Conservation (phyloP, 1,140 invertebrate genomes). For the Drosophila persimilis region DNA sequence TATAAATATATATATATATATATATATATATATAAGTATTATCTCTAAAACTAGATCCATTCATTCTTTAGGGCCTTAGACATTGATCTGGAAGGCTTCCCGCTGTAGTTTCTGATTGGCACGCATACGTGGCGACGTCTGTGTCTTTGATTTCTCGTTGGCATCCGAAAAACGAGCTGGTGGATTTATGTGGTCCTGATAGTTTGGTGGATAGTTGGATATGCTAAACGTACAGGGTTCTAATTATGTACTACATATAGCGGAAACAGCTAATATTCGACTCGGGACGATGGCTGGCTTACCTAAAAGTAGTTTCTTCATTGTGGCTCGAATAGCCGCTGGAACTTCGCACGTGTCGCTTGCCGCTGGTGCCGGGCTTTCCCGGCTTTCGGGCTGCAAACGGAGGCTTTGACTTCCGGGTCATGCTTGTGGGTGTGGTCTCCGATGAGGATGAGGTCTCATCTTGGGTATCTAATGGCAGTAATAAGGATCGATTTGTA, state of each 20-base stretch:
- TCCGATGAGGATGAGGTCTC: conserved; percentile 89
- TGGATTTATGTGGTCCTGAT: conserved; percentile 90
- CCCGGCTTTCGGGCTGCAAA: conserved; percentile 86
- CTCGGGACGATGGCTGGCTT: conserved; percentile 43
- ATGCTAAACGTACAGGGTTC: conserved; percentile 85
- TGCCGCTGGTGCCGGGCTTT: conserved; percentile 83
- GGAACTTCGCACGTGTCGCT: conserved; percentile 88
- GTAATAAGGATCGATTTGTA: background rate
- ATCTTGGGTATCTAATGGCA: conserved; percentile 84
- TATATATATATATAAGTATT: conserved; percentile 1
- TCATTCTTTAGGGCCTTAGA: conserved; percentile 80
- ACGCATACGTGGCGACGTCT: conserved; percentile 82
- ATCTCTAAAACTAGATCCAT: conserved; percentile 36
- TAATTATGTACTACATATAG: conserved; percentile 61
- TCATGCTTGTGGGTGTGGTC: conserved; percentile 87
- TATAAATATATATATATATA: too few species aligned
- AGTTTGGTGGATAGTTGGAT: conserved; percentile 88
- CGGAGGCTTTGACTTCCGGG: conserved; percentile 87
- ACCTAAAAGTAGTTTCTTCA: conserved; percentile 92
- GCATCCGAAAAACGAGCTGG: conserved; percentile 88
- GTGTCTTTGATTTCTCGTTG: conserved; percentile 84
- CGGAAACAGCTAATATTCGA: conserved; percentile 26
- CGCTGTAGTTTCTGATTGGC: conserved; percentile 85
- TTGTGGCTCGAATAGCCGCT: conserved; percentile 91
- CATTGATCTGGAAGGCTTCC: conserved; percentile 89